Evolutionary conservation across 2,888 invertebrate genomes (phyloP).

Genomic region (Pyrrhia umbra): DNA sequence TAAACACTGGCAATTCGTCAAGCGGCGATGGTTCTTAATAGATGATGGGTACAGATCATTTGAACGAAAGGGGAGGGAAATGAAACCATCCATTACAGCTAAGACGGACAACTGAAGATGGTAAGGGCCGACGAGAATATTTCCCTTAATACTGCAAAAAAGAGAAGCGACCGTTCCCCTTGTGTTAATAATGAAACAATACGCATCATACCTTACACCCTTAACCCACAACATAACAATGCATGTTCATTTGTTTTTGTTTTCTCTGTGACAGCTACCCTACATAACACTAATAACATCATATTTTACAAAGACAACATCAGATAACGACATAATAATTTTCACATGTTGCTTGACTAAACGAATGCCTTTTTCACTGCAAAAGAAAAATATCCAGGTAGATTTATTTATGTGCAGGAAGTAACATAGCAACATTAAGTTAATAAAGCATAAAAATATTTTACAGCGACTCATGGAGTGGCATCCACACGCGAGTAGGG

Average conservation of each 20-base stretch:
- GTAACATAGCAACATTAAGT: slow-evolving; percentile 68
- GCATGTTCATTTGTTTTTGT: slow-evolving; percentile 55
- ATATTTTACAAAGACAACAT: slow-evolving; percentile 60
- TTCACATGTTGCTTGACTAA: slow-evolving; percentile 51
- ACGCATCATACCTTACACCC: slow-evolving; percentile 33
- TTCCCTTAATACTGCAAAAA: slow-evolving; percentile 51
- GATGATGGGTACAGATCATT: slow-evolving; percentile 50
- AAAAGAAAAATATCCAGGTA: slow-evolving; percentile 56
- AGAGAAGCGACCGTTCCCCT: slow-evolving; percentile 27
- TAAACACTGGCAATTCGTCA: slow-evolving; percentile 62
- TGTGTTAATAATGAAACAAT: slow-evolving; percentile 56
- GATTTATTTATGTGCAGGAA: slow-evolving; percentile 63
- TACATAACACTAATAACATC: slow-evolving; percentile 57
- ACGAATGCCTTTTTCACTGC: slow-evolving; percentile 38
- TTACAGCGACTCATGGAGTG: slow-evolving; percentile 75
- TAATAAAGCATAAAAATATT: slow-evolving; percentile 82
- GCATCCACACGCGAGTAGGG: slow-evolving; percentile 74
- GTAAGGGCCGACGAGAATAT: slow-evolving; percentile 39
- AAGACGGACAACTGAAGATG: slow-evolving; percentile 56
- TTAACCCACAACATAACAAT: slow-evolving; percentile 34
- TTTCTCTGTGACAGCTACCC: slow-evolving; percentile 42
- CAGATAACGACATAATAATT: slow-evolving; percentile 54
- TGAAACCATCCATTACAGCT: slow-evolving; percentile 61
- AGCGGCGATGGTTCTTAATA: slow-evolving; percentile 54
- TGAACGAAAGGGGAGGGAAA: slow-evolving; percentile 60